These are phyloP conservation scores for Corythornis vintsioides DNA, from an alignment of 2,113 vertebrate genomes.

Conservation along the genomic window DNA sequence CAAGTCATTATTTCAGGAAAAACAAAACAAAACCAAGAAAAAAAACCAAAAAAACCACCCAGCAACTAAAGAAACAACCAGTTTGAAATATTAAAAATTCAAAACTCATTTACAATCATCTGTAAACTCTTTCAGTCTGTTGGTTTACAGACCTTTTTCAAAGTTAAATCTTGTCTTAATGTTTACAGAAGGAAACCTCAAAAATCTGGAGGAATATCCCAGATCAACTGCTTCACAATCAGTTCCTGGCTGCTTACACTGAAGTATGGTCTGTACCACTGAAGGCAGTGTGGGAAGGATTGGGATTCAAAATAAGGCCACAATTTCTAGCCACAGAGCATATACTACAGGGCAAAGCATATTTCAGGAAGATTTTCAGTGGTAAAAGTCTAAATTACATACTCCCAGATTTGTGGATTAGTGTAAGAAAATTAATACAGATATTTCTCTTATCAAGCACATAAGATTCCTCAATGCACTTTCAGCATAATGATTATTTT, in stretches of 20 bases:
- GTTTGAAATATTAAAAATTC: neutral
- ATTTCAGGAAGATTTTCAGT: neutral
- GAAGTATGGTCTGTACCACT: neutral
- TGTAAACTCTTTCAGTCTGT: neutral
- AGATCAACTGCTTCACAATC: neutral
- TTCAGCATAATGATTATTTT: neutral
- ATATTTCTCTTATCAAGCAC: neutral
- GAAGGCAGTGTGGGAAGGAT: neutral
- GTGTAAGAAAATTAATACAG: neutral
- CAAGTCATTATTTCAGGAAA: neutral
- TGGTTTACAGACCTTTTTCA: neutral
- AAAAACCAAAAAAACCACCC: too few relatives aligned
- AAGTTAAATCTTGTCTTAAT: neutral
- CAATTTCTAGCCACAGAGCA: neutral
- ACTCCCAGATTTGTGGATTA: neutral
- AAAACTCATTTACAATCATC: neutral
- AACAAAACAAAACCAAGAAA: too few relatives aligned
- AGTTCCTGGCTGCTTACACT: neutral
- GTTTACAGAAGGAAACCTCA: constrained; percentile 11
- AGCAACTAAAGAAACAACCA: neutral
- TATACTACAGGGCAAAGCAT: neutral
- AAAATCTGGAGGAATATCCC: neutral
- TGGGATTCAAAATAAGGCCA: neutral
- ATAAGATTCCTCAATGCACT: neutral
- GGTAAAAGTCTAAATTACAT: neutral